Base-by-base conservation (phyloP, 2,113 vertebrate genomes). In the Odocoileus virginianus region DNA sequence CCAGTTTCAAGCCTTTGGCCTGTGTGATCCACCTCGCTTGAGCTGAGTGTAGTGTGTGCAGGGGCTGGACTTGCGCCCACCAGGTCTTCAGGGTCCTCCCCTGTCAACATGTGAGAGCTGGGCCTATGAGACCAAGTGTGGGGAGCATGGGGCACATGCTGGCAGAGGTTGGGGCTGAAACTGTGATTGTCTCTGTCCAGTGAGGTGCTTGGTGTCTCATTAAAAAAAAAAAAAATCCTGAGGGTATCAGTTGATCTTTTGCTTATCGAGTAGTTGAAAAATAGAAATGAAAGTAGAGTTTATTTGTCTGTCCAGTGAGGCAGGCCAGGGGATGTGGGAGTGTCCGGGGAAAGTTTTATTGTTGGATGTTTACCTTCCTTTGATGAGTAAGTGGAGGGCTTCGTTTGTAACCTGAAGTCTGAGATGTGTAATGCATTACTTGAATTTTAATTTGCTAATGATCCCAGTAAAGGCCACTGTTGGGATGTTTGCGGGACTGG, bases 131-230 rank as follows among this genome's bases (percentile, higher is more conserved):
- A 30, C 50, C 50, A 23, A 52, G 30, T 8, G 33, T 52, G 30
- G 28, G 43, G 55, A 50, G 40, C 54, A 1, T 2, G 43, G 76
- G 43, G 33, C 10, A 3, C 30, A 5, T 11, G 5, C 74, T 2
- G 12, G 23, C 33, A 0, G 0, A 7, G 52, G 23, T 3, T 6
- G 36, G 58, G 19, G 50, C 60, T 25, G 33, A 17, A 7, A 9
- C 92, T 0, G 1, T 36, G 57, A 28, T 30, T 0, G 3, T 19
- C 27, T 52, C 30, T 21, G 16, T 16, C 16, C 25, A 33, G 33
- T 8, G 0, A 16, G 17, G 6, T 4, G 0, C 13, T 64, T 33
- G 12, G 28, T 28, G 52, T 91, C 64, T 79, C 33, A 15, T 33
- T 78, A 28, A 79, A 33, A 82, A 45, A 58, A 27, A 25, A 30